Conservation (phyloP, 2,113 vertebrate species). For the Pteronura brasiliensis region DNA sequence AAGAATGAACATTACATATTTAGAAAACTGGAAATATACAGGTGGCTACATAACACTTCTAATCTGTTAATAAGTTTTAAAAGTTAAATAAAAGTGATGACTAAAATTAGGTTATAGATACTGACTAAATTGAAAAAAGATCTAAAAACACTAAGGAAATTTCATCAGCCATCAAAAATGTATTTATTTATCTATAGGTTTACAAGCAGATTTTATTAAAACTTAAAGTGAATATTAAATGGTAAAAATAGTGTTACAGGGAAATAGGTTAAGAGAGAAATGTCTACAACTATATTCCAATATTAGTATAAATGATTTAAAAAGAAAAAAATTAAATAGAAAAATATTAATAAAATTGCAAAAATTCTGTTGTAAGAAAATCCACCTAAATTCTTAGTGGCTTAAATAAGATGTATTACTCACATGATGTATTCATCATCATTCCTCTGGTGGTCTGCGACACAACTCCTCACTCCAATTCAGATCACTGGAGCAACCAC, state of each 20-base stretch:
- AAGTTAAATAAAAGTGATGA: background rate
- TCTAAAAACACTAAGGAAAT: background rate
- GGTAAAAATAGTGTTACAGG: background rate
- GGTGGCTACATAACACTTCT: background rate
- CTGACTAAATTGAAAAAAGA: background rate
- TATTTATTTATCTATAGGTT: background rate
- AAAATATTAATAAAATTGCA: background rate
- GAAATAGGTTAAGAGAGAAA: background rate
- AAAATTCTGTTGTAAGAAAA: background rate
- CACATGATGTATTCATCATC: background rate
- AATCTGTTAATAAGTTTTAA: background rate
- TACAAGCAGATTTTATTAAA: background rate
- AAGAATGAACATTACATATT: background rate
- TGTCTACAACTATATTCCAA: background rate
- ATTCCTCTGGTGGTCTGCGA: background rate
- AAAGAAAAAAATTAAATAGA: background rate
- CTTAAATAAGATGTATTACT: background rate
- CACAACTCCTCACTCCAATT: background rate
- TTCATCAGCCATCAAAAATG: background rate
- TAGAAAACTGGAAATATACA: background rate
- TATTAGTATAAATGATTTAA: background rate
- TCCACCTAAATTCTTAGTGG: background rate
- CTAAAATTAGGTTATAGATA: background rate
- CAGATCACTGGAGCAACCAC: background rate
- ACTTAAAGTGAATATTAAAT: background rate